These are phyloP conservation scores for Enteromius argenteus DNA, from an alignment of 2,797 vertebrate genomes.

Conservation along the genomic window DNA sequence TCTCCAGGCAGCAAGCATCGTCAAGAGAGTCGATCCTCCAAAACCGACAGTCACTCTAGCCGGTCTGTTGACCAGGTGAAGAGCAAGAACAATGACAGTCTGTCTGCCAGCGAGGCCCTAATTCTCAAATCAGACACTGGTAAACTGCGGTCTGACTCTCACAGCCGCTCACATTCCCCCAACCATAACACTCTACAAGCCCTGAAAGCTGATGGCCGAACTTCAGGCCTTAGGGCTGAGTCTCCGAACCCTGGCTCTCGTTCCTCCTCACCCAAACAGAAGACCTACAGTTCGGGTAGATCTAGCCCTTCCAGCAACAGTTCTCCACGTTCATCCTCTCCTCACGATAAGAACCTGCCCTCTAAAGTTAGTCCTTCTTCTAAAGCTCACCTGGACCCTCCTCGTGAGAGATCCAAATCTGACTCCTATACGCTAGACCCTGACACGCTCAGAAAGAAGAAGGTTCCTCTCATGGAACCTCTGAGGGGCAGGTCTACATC, in stretches of 20 bases:
- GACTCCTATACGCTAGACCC: constrained; percentile 98
- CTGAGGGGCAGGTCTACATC: constrained; percentile 94
- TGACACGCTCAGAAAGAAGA: constrained; percentile 96
- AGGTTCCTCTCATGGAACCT: constrained; percentile 92
- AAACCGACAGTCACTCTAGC: constrained; percentile 86
- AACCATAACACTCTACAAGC: constrained; percentile 98
- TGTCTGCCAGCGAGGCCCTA: constrained; percentile 93
- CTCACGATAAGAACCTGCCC: constrained; percentile 90
- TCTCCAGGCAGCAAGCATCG: constrained; percentile 90
- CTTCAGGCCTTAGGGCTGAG: constrained; percentile 86
- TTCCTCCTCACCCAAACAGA: constrained; percentile 94
- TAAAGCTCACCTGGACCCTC: constrained; percentile 93
- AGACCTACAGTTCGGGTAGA: constrained; percentile 84
- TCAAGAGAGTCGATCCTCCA: constrained; percentile 87
- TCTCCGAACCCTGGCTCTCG: constrained; percentile 93
- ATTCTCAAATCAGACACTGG: constrained; percentile 93
- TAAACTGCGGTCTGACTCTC: constrained; percentile 95
- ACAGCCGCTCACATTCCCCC: constrained; percentile 95
- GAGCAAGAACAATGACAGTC: constrained; percentile 82
- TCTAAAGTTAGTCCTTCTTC: constrained; percentile 87
- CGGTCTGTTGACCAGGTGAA: constrained; percentile 88
- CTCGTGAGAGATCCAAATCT: constrained; percentile 96
- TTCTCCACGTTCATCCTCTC: constrained; percentile 87
- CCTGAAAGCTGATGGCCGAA: constrained; percentile 91
- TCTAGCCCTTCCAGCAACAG: constrained; percentile 86